Conservation (phyloP, 2,888 invertebrate species). For the Steinernema carpocapsae region DNA sequence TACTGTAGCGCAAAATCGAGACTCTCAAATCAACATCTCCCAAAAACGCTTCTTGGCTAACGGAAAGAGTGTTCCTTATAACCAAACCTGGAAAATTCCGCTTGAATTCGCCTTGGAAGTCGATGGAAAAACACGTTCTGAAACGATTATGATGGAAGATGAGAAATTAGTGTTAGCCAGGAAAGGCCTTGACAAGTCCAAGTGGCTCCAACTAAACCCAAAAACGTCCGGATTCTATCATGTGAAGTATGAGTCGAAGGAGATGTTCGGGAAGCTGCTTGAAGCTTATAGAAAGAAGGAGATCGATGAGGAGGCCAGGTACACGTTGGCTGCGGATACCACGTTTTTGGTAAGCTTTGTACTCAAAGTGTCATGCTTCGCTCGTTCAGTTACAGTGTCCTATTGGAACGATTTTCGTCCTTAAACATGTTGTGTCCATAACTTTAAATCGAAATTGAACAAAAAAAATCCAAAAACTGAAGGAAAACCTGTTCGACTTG, state of each 20-base stretch:
- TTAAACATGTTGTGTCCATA: no score
- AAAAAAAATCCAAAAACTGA: no score
- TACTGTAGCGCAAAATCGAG: constrained; percentile 48
- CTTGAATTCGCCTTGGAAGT: neutral
- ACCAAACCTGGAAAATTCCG: neutral
- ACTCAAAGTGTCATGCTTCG: no score
- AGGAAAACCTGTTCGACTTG: no score
- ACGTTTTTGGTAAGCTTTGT: no score
- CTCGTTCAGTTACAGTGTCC: no score
- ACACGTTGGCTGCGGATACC: no score
- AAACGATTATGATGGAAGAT: neutral
- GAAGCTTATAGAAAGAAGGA: neutral
- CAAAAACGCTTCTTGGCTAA: neutral
- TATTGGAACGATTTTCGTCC: no score
- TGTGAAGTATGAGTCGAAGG: neutral
- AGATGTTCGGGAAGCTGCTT: neutral
- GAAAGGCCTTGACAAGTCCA: no score
- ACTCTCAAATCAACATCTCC: neutral
- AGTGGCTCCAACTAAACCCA: neutral
- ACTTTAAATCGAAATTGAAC: no score
- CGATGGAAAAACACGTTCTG: neutral
- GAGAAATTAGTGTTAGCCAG: no score
- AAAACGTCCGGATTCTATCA: constrained; percentile 6
- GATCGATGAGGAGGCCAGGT: no score
- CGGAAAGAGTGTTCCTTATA: neutral